Evolutionary conservation across 2,888 invertebrate species (phyloP).

Genomic region (Cephus rjabovi): DNA sequence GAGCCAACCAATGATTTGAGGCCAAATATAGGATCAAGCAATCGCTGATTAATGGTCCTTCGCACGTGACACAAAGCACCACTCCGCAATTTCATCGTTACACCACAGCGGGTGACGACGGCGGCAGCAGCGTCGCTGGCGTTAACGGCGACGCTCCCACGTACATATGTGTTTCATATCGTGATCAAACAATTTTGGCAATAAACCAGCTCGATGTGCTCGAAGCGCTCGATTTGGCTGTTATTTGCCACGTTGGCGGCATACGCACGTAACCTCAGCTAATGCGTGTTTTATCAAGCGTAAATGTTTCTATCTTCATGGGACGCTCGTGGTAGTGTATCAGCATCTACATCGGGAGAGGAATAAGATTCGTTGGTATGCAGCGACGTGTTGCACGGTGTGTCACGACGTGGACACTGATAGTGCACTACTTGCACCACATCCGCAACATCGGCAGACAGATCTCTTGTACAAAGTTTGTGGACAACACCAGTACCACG

Average conservation of each 20-base stretch:
- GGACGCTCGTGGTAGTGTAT: not conserved
- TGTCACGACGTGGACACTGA: not conserved
- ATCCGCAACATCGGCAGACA: not conserved
- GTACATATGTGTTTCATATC: not conserved
- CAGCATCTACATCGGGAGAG: not conserved
- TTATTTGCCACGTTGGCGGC: constrained; percentile 19
- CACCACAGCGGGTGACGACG: not conserved
- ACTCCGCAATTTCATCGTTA: constrained; percentile 14
- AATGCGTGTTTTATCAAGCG: not conserved
- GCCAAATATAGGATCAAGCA: constrained; percentile 14
- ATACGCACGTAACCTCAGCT: not conserved
- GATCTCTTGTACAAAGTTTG: not conserved
- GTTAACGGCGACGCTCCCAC: not conserved
- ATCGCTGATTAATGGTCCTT: constrained; percentile 21
- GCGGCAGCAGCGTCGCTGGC: no score
- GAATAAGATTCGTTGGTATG: not conserved
- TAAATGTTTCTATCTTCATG: not conserved
- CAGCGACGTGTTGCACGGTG: not conserved
- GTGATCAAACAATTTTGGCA: constrained; percentile 29
- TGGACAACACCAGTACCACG: not conserved
- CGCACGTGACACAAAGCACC: constrained; percentile 7
- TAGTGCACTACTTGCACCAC: not conserved
- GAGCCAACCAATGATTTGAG: constrained; percentile 10
- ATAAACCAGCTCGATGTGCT: constrained; percentile 28
- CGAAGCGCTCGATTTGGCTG: constrained; percentile 30